phyloP scores from a whole-genome alignment of 2,797 vertebrate genomes.

The Gadopsis bispinosus region DNA sequence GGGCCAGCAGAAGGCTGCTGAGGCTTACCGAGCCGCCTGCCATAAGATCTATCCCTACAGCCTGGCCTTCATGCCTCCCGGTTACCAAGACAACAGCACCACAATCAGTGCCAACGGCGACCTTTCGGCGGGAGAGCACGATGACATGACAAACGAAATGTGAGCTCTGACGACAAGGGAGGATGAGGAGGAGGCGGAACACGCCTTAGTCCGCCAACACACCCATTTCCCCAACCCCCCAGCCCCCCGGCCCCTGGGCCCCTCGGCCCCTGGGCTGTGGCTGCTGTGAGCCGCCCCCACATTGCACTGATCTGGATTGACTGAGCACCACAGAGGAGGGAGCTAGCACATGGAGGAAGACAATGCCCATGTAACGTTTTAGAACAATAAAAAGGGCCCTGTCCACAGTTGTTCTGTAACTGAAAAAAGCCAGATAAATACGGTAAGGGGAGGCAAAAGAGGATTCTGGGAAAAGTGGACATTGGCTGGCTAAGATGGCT shows the following conservation, averaged over 20 bases:
- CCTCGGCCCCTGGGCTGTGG: slow-evolving; percentile 35
- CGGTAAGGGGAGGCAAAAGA: slow-evolving; percentile 29
- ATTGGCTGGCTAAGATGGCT: slow-evolving; percentile 55
- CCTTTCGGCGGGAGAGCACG: slow-evolving; percentile 91
- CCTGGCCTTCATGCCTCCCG: slow-evolving; percentile 95
- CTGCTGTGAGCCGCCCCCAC: slow-evolving; percentile 58
- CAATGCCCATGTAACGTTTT: slow-evolving; percentile 70
- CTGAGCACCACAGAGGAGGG: slow-evolving; percentile 80
- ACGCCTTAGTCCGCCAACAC: slow-evolving; percentile 52
- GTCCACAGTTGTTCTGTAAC: slow-evolving; percentile 71
- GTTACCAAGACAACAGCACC: slow-evolving; percentile 93
- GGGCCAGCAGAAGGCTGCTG: slow-evolving; percentile 89
- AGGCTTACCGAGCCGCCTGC: slow-evolving; percentile 90
- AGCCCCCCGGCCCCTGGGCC: neutral
- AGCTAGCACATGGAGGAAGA: slow-evolving; percentile 52
- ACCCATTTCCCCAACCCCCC: slow-evolving; percentile 2
- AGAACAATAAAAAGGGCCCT: slow-evolving; percentile 78
- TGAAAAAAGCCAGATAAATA: slow-evolving; percentile 40
- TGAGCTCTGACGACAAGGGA: slow-evolving; percentile 78
- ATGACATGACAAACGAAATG: slow-evolving; percentile 95
- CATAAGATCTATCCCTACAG: slow-evolving; percentile 93
- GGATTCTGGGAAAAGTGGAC: slow-evolving; percentile 61
- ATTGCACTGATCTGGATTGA: slow-evolving; percentile 79
- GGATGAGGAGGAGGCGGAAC: slow-evolving; percentile 60
- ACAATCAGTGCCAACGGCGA: slow-evolving; percentile 94